Conservation (phyloP, 2,888 invertebrate species). For the Scaptomyza flava region DNA sequence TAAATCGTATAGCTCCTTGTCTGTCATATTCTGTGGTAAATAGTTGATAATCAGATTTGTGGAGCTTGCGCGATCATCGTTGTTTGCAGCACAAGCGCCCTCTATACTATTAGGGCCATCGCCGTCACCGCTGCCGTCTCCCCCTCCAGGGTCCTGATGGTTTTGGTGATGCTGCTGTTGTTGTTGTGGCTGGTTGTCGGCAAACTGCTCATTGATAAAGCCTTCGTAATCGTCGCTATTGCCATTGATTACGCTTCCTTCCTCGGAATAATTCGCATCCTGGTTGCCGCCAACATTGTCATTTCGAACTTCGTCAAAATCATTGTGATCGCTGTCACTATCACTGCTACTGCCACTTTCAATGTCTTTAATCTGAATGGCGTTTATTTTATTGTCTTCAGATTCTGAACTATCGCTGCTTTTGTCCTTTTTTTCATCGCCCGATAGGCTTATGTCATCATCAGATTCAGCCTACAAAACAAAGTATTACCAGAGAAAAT, state of each 20-base stretch:
- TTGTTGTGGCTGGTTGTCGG: constrained; percentile 1
- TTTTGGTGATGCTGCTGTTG: constrained; percentile 22
- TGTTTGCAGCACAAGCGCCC: constrained; percentile 23
- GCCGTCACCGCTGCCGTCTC: neutral
- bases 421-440: neutral
- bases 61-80: constrained; percentile 78
- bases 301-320: neutral
- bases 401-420: neutral
- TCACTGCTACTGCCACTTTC: neutral
- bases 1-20: constrained; percentile 94
- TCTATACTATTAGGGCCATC: neutral
- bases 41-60: constrained; percentile 98
- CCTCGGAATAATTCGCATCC: neutral
- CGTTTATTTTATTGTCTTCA: neutral
- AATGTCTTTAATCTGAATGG: neutral
- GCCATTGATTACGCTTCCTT: neutral
- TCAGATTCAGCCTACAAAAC: neutral
- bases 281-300: neutral
- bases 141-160: constrained; percentile 3
- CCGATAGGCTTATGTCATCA: neutral
- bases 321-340: neutral
- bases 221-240: constrained; percentile 4
- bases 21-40: constrained; percentile 96
- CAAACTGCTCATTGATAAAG: neutral
- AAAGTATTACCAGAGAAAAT: neutral